Evolutionary conservation across 2,113 vertebrate genomes (phyloP).

Genomic region (Siphamia tubifer): DNA sequence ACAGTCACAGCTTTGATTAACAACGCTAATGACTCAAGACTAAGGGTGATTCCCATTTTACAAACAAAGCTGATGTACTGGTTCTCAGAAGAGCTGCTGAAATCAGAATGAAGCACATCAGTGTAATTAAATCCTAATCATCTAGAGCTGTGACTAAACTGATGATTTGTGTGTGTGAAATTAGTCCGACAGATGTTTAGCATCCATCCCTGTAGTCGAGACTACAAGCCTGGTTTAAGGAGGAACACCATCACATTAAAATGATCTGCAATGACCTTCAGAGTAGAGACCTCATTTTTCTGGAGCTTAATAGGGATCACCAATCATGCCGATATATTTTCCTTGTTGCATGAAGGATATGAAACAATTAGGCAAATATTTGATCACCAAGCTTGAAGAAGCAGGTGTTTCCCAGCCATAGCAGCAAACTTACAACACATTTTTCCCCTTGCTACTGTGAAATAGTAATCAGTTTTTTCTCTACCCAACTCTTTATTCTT

Average conservation of each 20-base stretch:
- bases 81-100: conserved; percentile 11
- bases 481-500: neutral
- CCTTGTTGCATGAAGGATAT: neutral
- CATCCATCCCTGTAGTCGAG: neutral
- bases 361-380: neutral
- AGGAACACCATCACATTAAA: neutral
- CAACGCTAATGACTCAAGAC: neutral
- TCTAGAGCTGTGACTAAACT: conserved; percentile 35
- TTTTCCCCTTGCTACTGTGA: neutral
- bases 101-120: conserved; percentile 8
- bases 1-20: conserved; percentile 9
- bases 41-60: conserved; percentile 4
- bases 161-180: conserved; percentile 40
- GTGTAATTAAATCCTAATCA: conserved; percentile 36
- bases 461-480: neutral
- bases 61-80: conserved; percentile 1
- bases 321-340: neutral
- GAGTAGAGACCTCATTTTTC: conserved; percentile 11
- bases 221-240: neutral
- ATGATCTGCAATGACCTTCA: conserved; percentile 25
- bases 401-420: neutral
- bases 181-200: conserved; percentile 21
- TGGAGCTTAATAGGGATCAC: neutral
- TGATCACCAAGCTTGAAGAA: neutral
- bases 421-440: too few species aligned